Conservation (phyloP, 2,113 vertebrate species). For the Seriola dumerili region DNA sequence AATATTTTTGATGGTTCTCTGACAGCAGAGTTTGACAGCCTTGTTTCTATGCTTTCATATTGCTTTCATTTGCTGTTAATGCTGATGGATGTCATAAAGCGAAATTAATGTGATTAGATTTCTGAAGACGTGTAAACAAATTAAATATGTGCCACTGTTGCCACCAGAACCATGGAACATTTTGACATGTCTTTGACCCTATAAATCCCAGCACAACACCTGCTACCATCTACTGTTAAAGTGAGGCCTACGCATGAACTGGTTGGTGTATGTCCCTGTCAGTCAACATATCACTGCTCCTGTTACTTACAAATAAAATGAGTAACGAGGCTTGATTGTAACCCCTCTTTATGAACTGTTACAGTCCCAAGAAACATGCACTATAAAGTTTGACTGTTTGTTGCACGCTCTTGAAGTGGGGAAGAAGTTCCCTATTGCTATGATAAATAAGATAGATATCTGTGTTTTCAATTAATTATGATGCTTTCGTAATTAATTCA, state of each 20-base stretch:
- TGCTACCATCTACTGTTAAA: background rate
- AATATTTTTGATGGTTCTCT: conserved; percentile 4
- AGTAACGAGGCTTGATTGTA: too few species aligned
- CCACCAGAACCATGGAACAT: background rate
- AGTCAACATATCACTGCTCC: background rate
- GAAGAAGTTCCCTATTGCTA: background rate
- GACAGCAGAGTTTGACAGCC: background rate
- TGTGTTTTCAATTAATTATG: too few species aligned
- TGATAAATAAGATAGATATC: too few species aligned
- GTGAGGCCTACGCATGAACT: background rate
- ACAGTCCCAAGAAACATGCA: too few species aligned
- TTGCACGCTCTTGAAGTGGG: background rate
- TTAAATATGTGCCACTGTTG: background rate
- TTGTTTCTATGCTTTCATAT: background rate
- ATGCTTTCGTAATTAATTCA: too few species aligned
- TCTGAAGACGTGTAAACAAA: background rate
- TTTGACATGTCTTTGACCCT: background rate
- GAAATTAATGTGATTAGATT: conserved; percentile 12
- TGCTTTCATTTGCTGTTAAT: background rate
- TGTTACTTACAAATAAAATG: background rate
- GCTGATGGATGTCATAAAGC: background rate
- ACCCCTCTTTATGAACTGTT: too few species aligned
- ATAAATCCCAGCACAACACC: background rate
- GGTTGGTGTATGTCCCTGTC: background rate
- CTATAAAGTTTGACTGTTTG: too few species aligned